Percentiles rank a stretch among this genome's conserved stretches.
Evolutionary conservation across 2,797 vertebrate genomes (phyloP).

Genomic region (Tamandua tetradactyla): DNA sequence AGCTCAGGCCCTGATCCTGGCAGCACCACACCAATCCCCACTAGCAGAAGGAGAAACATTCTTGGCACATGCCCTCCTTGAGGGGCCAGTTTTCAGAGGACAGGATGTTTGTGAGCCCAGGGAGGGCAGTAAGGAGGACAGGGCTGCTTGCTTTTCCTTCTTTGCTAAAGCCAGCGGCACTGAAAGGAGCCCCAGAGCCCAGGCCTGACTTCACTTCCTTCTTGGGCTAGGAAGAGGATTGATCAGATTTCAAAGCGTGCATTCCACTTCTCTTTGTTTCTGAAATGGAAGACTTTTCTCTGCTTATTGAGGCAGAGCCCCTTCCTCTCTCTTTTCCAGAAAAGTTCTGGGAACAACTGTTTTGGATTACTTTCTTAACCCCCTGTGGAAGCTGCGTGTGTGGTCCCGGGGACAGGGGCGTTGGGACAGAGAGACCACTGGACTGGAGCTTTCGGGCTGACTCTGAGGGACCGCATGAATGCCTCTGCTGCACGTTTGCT

Average conservation of each 20-base stretch:
- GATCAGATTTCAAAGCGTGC: neutral
- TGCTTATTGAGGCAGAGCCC: neutral
- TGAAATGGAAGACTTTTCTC: neutral
- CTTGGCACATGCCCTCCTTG: neutral
- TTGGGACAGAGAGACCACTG: slow-evolving; percentile 57
- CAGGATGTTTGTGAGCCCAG: neutral
- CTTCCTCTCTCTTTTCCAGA: neutral
- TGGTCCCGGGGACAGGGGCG: slow-evolving; percentile 36
- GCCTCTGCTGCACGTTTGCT: slow-evolving; percentile 49
- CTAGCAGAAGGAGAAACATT: neutral
- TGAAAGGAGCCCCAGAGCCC: neutral
- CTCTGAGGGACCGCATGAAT: neutral
- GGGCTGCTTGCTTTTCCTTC: neutral
- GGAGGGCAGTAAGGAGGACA: neutral
- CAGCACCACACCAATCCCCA: neutral
- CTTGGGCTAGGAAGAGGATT: neutral
- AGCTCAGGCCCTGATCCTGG: neutral
- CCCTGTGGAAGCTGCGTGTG: neutral
- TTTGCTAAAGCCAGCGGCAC: neutral
- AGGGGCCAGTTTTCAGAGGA: neutral
- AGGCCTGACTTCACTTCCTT: neutral
- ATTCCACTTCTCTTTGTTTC: neutral
- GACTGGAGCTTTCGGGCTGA: neutral
- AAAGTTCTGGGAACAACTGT: neutral
- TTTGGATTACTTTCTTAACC: neutral